Evolutionary conservation across 2,888 invertebrate species (phyloP).

Genomic region (Rhogogaster chlorosoma): DNA sequence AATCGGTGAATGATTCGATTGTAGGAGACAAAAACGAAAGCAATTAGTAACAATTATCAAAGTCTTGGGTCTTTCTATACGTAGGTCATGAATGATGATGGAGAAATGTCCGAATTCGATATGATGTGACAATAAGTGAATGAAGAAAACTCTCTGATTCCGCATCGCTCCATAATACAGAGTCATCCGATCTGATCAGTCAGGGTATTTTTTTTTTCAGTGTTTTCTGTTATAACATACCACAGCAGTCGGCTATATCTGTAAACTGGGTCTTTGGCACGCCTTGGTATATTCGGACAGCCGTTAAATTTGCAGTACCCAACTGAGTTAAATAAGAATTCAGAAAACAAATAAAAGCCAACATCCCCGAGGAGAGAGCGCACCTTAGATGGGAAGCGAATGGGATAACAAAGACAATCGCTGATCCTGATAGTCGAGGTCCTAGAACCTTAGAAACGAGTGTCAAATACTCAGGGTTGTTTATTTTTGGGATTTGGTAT

Average conservation of each 20-base stretch:
- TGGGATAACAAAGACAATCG: not conserved
- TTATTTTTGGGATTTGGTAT: not conserved
- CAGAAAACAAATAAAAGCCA: not conserved
- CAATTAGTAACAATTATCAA: not conserved
- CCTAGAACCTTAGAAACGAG: not conserved
- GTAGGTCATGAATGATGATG: not conserved
- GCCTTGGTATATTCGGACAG: conserved; percentile 37
- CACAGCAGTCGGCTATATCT: conserved; percentile 31
- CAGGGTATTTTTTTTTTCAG: conserved; percentile 26
- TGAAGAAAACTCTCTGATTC: not conserved
- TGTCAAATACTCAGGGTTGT: not conserved
- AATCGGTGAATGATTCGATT: not conserved
- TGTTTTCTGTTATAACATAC: conserved; percentile 31
- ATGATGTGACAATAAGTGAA: not conserved
- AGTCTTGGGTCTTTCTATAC: not conserved
- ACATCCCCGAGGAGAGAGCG: not conserved
- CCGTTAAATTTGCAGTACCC: conserved; percentile 15
- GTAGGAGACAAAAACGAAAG: not conserved
- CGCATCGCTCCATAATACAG: not conserved
- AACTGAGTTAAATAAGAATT: conserved; percentile 16
- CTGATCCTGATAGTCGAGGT: not conserved
- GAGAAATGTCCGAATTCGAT: not conserved
- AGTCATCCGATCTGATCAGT: conserved; percentile 44
- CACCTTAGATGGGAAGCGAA: not conserved
- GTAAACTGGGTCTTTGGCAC: conserved; percentile 48